These are phyloP conservation scores for Tamias sibiricus DNA, from an alignment of 2,113 vertebrate species.

Conservation along the genomic window DNA sequence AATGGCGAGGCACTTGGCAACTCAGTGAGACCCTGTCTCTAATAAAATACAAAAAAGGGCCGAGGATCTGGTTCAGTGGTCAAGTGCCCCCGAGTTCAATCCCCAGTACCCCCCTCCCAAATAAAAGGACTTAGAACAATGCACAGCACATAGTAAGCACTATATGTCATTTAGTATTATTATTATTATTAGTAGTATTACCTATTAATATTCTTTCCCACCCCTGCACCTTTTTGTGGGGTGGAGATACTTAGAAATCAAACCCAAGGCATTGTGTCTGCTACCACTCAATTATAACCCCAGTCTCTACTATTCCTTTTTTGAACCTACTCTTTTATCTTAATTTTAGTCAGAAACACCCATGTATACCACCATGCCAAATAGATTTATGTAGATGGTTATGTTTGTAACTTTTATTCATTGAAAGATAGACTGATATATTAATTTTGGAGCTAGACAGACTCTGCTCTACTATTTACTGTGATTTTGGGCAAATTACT, in stretches of 20 bases:
- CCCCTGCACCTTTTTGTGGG: too few species aligned
- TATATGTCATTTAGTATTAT: neutral
- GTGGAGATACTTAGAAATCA: neutral
- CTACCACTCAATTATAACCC: neutral
- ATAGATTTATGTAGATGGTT: neutral
- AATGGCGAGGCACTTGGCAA: too few species aligned
- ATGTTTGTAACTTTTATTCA: neutral
- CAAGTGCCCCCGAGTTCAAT: too few species aligned
- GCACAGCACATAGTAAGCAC: neutral
- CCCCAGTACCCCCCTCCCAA: too few species aligned
- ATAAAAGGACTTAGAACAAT: neutral
- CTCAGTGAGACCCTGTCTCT: too few species aligned
- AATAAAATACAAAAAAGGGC: too few species aligned
- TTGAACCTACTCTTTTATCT: neutral
- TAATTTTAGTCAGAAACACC: slow-evolving; percentile 19
- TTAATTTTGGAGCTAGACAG: neutral
- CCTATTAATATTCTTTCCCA: neutral
- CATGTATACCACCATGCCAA: neutral
- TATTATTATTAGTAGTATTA: neutral
- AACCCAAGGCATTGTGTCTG: neutral
- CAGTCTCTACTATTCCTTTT: neutral
- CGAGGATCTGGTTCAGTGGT: too few species aligned
- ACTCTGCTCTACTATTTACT: neutral
- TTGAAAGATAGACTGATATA: neutral
- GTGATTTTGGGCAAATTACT: neutral